Conservation (phyloP, 1,140 invertebrate genomes). For the Capitella teleta region DNA sequence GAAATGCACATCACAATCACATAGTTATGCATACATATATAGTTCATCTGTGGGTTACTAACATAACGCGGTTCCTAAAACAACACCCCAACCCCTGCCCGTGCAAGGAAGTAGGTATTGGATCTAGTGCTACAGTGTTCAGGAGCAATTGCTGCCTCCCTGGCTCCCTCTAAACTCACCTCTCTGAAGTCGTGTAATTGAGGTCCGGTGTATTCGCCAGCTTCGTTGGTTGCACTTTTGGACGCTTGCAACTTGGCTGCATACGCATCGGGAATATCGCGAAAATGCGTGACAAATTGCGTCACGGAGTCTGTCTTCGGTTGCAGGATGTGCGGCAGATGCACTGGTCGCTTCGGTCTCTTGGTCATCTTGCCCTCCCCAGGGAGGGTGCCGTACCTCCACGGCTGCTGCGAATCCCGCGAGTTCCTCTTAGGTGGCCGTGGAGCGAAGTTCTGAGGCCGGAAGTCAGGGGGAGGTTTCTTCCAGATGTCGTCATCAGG, state of each 20-base stretch:
- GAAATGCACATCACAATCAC: no score
- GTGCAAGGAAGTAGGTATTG: no score
- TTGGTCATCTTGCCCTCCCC: constrained; percentile 13
- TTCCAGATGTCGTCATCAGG: constrained; percentile 32
- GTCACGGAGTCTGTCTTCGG: constrained; percentile 8
- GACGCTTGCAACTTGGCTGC: constrained; percentile 33
- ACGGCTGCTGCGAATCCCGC: constrained; percentile 30
- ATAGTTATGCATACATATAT: no score
- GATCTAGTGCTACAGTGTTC: no score
- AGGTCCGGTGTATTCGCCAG: constrained; percentile 20
- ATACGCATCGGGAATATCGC: constrained; percentile 25
- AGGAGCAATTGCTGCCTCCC: not conserved
- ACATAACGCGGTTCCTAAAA: no score
- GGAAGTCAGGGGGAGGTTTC: constrained; percentile 33
- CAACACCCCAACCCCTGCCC: no score
- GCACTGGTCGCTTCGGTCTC: constrained; percentile 14
- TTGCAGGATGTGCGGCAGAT: constrained; percentile 9
- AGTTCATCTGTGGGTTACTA: no score
- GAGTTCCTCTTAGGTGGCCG: constrained; percentile 33
- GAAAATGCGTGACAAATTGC: constrained; percentile 20
- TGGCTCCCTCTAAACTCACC: constrained; percentile 16
- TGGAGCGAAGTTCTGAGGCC: constrained; percentile 24
- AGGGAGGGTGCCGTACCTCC: constrained; percentile 28
- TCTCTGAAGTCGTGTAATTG: constrained; percentile 34
- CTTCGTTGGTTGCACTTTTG: constrained; percentile 21